Base-by-base conservation (phyloP, 2,797 vertebrate species). In the Dipus sagitta region DNA sequence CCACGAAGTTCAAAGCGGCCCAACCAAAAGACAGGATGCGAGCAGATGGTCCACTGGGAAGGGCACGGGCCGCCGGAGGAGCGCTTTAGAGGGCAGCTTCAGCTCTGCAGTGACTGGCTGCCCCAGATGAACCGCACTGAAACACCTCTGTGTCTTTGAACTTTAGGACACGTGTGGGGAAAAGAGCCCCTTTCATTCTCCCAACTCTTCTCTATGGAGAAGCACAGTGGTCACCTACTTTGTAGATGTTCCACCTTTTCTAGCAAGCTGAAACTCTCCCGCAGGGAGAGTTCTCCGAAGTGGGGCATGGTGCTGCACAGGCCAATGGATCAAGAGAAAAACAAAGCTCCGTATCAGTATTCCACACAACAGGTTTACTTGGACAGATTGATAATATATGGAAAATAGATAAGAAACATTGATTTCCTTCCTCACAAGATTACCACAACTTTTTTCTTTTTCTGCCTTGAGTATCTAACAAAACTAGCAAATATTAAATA, bases 381-480 rank as follows among this genome's bases (percentile, higher is more conserved):
- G 86, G 77, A 96, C 74, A 96, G 96, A 96, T 18, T 92, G 90
- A 92, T 92, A 95, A 77, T 91, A 95, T 85, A 91, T 95, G 94
- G 89, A 94, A 96, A 94, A 93, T 70, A 95, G 91, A 95, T 96
- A 97, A 96, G 86, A 93, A 92, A 77, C 68, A 92, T 54, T 74
- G 28, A 96, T 93, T 96, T 95, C 94, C 80, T 95, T 95, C 86
- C 91, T 88, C 42, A 78, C 4, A 13, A 93, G 88, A 87, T 83
- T 89, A 90, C 58, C 20, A 79, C 32, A 93, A 72, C 80, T 14
- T 38, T 38, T 38, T 38, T 38, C n/a, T 90, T 60, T 90, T 71
- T 88, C 34, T 89, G 76, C 80, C 92, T 94, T 93, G 20, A 52
- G 89, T 71, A 93, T 86, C 71, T 76, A 88, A 78, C 65, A 94